Evolutionary conservation across 2,797 vertebrate species (phyloP).

Genomic region (Betta splendens): DNA sequence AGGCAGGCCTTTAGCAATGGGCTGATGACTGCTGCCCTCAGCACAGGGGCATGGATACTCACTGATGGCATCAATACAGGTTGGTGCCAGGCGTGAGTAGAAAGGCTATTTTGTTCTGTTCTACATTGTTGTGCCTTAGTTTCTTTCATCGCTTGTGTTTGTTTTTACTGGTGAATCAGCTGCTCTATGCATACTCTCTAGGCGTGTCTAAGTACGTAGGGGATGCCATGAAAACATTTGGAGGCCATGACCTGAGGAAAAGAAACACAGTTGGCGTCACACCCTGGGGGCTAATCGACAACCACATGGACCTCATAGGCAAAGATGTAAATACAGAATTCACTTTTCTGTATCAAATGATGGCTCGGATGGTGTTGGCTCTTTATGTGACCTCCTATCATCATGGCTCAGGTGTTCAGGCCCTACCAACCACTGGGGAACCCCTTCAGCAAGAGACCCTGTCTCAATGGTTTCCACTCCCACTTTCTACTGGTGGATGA

Average conservation of each 20-base stretch:
- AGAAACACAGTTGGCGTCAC: conserved; percentile 92
- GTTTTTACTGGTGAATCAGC: conserved; percentile 1
- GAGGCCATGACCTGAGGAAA: conserved; percentile 87
- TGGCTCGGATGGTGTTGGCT: neutral
- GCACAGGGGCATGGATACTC: conserved; percentile 95
- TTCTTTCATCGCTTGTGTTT: neutral
- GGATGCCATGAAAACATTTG: conserved; percentile 88
- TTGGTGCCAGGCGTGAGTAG: conserved; percentile 46
- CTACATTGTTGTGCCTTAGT: neutral
- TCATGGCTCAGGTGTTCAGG: conserved; percentile 83
- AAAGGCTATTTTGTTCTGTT: no score
- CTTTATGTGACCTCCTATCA: conserved; percentile 5
- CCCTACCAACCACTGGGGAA: conserved; percentile 92
- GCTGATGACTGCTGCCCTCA: conserved; percentile 90
- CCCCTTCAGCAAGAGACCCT: conserved; percentile 90
- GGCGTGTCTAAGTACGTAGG: conserved; percentile 94
- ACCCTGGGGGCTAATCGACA: conserved; percentile 96
- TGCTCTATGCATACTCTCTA: conserved; percentile 54
- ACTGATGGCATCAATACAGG: conserved; percentile 95
- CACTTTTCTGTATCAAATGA: neutral
- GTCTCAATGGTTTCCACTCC: conserved; percentile 94
- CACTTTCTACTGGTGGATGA: conserved; percentile 96
- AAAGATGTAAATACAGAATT: conserved; percentile 87
- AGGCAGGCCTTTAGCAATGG: conserved; percentile 91
- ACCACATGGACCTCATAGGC: conserved; percentile 91